A percentile compares a stretch with the other conserved stretches of the same genome.
Conservation (phyloP, 53 echinoderm and acorn worm genomes). For the Holothuria scabra region DNA sequence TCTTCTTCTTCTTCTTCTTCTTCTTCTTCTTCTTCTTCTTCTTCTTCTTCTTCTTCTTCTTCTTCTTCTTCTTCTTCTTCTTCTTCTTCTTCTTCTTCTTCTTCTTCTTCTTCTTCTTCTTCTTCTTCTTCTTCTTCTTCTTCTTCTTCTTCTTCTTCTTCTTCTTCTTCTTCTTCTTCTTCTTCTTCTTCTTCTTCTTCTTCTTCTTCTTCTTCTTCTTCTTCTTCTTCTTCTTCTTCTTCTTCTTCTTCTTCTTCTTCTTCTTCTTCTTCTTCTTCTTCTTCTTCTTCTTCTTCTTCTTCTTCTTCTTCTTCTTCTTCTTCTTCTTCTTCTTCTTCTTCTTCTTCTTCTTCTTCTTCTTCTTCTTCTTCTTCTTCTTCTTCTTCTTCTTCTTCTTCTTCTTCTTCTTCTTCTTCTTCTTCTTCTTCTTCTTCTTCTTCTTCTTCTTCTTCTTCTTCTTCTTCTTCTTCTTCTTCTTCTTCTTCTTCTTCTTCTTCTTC, state of each 20-base stretch:
- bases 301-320: conserved; percentile 30
- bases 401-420: conserved; percentile 39
- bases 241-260: conserved; percentile 39
- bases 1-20: conserved; percentile 39
- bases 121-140: conserved; percentile 37
- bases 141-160: conserved; percentile 39
- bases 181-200: conserved; percentile 39
- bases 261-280: conserved; percentile 39
- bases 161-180: conserved; percentile 39
- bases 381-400: conserved; percentile 37
- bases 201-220: conserved; percentile 29
- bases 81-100: conserved; percentile 7
- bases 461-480: conserved; percentile 39
- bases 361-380: conserved; percentile 31
- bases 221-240: conserved; percentile 9
- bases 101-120: conserved; percentile 39
- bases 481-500: background rate
- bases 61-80: conserved; percentile 8
- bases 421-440: conserved; percentile 39
- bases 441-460: conserved; percentile 39
- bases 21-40: conserved; percentile 27
- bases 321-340: conserved; percentile 23
- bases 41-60: conserved; percentile 34
- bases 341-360: background rate
- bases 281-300: conserved; percentile 37